phyloP scores from a whole-genome alignment of 35 echinoderm and acorn worm species.

The Apostichopus californicus region DNA sequence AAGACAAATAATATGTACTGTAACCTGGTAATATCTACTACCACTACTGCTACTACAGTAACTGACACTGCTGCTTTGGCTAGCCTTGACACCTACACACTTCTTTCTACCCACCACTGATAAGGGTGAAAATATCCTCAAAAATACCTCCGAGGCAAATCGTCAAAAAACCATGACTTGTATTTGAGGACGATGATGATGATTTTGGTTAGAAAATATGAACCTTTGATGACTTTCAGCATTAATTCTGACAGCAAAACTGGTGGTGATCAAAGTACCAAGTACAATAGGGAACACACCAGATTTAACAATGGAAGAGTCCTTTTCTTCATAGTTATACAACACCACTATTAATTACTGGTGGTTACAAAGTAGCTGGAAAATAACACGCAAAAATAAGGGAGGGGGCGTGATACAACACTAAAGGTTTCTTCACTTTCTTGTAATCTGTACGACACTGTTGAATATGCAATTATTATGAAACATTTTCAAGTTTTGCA shows the following conservation, averaged over 20 bases:
- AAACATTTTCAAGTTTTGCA: no score
- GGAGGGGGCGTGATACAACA: no score
- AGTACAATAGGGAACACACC: no score
- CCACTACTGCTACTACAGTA: neutral
- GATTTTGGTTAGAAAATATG: neutral
- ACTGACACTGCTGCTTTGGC: neutral
- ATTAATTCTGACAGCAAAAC: neutral
- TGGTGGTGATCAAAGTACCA: no score
- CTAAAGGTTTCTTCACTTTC: no score
- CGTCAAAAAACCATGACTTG: neutral
- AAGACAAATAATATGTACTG: neutral
- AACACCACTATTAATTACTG: no score
- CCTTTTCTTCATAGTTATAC: no score
- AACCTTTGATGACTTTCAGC: slow-evolving; percentile 3
- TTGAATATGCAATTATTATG: no score
- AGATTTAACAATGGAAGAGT: no score
- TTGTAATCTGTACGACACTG: no score
- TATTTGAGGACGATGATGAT: neutral
- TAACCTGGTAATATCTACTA: neutral
- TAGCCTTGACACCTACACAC: neutral
- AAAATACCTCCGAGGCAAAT: neutral
- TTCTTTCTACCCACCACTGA: neutral
- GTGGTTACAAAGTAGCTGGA: no score
- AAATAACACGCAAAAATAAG: no score
- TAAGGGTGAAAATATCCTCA: neutral